Evolutionary conservation across 2,113 vertebrate genomes (phyloP), one percentile per base, ranked within the genome.

Genomic region (Atrichornis clamosus): DNA sequence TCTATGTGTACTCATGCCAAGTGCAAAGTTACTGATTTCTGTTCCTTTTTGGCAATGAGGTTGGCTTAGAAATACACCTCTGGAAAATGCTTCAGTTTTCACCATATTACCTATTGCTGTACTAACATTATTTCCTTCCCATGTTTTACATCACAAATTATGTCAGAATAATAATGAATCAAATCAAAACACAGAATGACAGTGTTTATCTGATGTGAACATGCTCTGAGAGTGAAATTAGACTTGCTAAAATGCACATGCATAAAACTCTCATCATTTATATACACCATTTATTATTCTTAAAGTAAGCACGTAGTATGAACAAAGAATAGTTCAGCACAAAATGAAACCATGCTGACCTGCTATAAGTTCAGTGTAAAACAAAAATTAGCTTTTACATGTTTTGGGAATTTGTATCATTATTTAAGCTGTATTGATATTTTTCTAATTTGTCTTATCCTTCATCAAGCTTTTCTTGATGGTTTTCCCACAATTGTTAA

Each of bases 81-180:
- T 37, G 42, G 52, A 92, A 93, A 81, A 67, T 4, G 5, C 11
- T 58, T 44, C 35, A 2, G 14, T 60, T 91, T 79, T 35, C 42
- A 46, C 32, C 28, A 26, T 10, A 19, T 15, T 46, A 15, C 11
- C 9, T 69, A 5, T 32, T 70, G 39, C 73, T 75, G 4, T 35
- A 75, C 46, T 26, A 72, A 39, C 21, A 53, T 68, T 79, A 69
- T 60, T 84, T 35, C 37, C 26, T 68, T 72, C 28, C 53, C 50
- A 35, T 52, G 49, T 87, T 89, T 79, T 76, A 89, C 74, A 87
- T 52, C 65, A 70, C 28, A 11, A 89, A 92, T 64, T 84, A 78
- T 73, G 81, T 68, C 62, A 93, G 65, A 86, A 89, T 90, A 92
- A 75, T 64, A 94, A 94, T 64, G 44, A 82, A 91, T 46, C 58